A percentile compares a stretch with the other conserved stretches of the same genome.
phyloP scores from a whole-genome alignment of 2,797 vertebrate genomes.

The Sebastes ruberrimus region DNA sequence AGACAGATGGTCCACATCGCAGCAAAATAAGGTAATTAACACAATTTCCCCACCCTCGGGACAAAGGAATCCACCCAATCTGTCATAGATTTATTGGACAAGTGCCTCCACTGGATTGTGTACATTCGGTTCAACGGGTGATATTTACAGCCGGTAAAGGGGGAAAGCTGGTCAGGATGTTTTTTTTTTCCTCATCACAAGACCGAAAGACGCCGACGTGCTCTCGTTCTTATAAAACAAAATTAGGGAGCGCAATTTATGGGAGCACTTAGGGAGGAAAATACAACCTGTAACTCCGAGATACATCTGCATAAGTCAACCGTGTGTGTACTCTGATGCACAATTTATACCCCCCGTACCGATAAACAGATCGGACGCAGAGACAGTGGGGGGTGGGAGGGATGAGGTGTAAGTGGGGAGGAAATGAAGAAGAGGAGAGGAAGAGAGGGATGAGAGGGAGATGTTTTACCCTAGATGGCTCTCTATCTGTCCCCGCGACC shows the following conservation, averaged over 20 bases:
- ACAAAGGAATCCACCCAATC: conserved; percentile 24
- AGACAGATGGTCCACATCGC: conserved; percentile 2
- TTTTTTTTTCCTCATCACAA: conserved; percentile 33
- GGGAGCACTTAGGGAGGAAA: conserved; percentile 75
- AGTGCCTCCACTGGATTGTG: conserved; percentile 29
- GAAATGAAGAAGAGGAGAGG: background rate
- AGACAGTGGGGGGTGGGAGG: background rate
- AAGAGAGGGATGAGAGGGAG: conserved; percentile 44
- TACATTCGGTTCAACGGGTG: conserved; percentile 23
- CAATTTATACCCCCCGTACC: conserved; percentile 68
- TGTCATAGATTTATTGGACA: conserved; percentile 12
- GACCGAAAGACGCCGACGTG: conserved; percentile 47
- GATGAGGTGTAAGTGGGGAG: background rate
- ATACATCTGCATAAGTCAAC: conserved; percentile 70
- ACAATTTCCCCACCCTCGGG: conserved; percentile 7
- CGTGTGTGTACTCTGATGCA: conserved; percentile 45
- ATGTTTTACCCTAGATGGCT: conserved; percentile 81
- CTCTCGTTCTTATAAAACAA: conserved; percentile 57
- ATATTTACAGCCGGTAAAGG: conserved; percentile 46
- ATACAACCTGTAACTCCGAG: conserved; percentile 68
- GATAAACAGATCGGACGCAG: conserved; percentile 62
- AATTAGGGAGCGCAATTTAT: conserved; percentile 75
- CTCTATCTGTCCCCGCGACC: conserved; percentile 46
- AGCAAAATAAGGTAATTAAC: conserved; percentile 28
- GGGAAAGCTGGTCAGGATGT: background rate